Conservation (phyloP, 30 jellyfish, hydroid and myxozoan species). For the Aurelia aurita region DNA sequence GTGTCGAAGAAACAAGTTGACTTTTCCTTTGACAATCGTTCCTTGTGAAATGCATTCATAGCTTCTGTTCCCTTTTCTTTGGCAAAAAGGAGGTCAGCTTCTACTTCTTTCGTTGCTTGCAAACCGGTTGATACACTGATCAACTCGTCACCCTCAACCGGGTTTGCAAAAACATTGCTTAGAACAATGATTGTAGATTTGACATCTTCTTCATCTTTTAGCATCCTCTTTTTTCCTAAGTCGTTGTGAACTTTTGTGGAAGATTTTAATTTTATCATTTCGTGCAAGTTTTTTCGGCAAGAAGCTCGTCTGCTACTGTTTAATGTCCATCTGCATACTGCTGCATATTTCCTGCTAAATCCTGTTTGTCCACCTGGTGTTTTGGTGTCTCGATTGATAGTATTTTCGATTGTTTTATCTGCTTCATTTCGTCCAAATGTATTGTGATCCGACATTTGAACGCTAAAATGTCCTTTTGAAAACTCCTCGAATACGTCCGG, state of each 20-base stretch:
- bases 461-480: slow-evolving; percentile 26
- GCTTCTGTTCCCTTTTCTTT: slow-evolving; percentile 36
- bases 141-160: slow-evolving; percentile 17
- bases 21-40: slow-evolving; percentile 15
- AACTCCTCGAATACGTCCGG: slow-evolving; percentile 32
- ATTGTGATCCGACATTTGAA: slow-evolving; percentile 61
- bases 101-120: slow-evolving; percentile 32
- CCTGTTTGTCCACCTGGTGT: slow-evolving; percentile 51
- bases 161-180: neutral
- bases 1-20: slow-evolving; percentile 33
- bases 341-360: slow-evolving; percentile 18
- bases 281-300: neutral
- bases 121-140: slow-evolving; percentile 41
- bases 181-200: neutral
- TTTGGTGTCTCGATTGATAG: slow-evolving; percentile 54
- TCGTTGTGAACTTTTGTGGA: slow-evolving; percentile 5
- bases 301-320: slow-evolving; percentile 19
- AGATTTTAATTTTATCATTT: neutral
- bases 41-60: slow-evolving; percentile 25
- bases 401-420: slow-evolving; percentile 44
- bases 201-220: slow-evolving; percentile 26
- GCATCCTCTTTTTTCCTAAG: slow-evolving; percentile 21
- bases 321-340: slow-evolving; percentile 37
- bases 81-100: slow-evolving; percentile 42
- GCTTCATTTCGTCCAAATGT: slow-evolving; percentile 71